Evolutionary conservation across 1,140 invertebrate genomes (phyloP).

Genomic region (Ceratoteleas bidentatus): DNA sequence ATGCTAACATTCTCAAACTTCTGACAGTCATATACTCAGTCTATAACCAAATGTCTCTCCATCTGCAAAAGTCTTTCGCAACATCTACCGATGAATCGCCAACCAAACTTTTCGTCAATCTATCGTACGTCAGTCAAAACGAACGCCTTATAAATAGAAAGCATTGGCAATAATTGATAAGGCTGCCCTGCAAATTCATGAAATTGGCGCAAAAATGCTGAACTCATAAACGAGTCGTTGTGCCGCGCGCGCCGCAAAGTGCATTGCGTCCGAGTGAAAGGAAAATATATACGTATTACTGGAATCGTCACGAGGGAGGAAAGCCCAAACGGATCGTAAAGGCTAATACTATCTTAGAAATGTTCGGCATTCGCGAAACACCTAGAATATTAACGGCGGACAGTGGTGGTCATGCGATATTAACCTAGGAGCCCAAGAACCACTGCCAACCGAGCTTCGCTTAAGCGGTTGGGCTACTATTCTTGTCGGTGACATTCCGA

Average conservation of each 20-base stretch:
- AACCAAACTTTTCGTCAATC: too few relatives aligned
- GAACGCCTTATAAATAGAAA: too few relatives aligned
- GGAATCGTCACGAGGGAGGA: conserved; percentile 56
- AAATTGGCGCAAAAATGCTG: conserved; percentile 23
- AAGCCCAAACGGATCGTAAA: conserved; percentile 47
- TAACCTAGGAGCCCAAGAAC: conserved; percentile 63
- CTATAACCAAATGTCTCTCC: too few relatives aligned
- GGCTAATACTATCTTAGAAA: conserved; percentile 51
- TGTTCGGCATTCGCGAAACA: conserved; percentile 59
- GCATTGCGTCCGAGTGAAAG: conserved; percentile 58
- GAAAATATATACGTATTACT: conserved; percentile 55
- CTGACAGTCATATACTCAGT: too few relatives aligned
- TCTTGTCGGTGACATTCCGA: conserved; percentile 79
- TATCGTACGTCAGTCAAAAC: too few relatives aligned
- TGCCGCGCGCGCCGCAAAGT: conserved; percentile 18
- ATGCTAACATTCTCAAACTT: too few relatives aligned
- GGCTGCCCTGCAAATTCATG: background rate
- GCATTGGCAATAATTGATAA: too few relatives aligned
- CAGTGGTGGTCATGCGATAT: conserved; percentile 58
- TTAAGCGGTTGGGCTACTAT: conserved; percentile 74
- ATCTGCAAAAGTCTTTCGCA: too few relatives aligned
- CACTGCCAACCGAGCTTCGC: conserved; percentile 66
- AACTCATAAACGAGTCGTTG: conserved; percentile 16
- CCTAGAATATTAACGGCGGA: conserved; percentile 64
- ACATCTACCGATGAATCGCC: too few relatives aligned